Conservation (phyloP, 2,888 invertebrate genomes). For the Polylopha cassiicola region DNA sequence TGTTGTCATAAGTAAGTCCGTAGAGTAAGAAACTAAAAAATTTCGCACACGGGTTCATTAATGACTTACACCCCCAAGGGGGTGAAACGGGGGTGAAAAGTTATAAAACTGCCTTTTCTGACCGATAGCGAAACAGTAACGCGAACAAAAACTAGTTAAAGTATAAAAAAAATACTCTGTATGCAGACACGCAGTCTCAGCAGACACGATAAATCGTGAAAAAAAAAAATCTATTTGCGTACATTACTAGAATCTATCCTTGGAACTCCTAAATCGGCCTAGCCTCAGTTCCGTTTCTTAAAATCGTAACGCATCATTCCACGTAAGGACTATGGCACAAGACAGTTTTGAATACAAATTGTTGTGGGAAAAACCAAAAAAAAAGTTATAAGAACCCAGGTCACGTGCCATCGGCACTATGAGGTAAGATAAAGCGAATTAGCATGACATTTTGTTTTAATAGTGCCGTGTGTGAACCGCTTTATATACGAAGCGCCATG, state of each 20-base stretch:
- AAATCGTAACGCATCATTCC: conserved; percentile 49
- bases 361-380: conserved; percentile 55
- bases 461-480: conserved; percentile 3
- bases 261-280: conserved; percentile 55
- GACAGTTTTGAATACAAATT: conserved; percentile 48
- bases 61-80: too few species aligned
- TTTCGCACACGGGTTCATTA: too few species aligned
- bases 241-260: conserved; percentile 48
- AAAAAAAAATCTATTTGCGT: conserved; percentile 33
- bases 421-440: conserved; percentile 41
- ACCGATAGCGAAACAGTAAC: too few species aligned
- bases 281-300: conserved; percentile 51
- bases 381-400: conserved; percentile 35
- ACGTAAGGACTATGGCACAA: conserved; percentile 50
- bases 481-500: too few species aligned
- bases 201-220: conserved; percentile 27
- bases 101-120: too few species aligned
- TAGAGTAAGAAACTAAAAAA: too few species aligned
- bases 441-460: conserved; percentile 29
- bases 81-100: too few species aligned
- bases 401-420: conserved; percentile 33
- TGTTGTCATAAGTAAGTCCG: too few species aligned
- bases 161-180: too few species aligned
- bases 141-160: too few species aligned
- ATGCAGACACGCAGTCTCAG: conserved; percentile 6